Percentiles rank a stretch among this genome's conserved stretches.
These are phyloP conservation scores for Muscicapa striata DNA, from an alignment of 2,797 vertebrate species.

Conservation along the genomic window DNA sequence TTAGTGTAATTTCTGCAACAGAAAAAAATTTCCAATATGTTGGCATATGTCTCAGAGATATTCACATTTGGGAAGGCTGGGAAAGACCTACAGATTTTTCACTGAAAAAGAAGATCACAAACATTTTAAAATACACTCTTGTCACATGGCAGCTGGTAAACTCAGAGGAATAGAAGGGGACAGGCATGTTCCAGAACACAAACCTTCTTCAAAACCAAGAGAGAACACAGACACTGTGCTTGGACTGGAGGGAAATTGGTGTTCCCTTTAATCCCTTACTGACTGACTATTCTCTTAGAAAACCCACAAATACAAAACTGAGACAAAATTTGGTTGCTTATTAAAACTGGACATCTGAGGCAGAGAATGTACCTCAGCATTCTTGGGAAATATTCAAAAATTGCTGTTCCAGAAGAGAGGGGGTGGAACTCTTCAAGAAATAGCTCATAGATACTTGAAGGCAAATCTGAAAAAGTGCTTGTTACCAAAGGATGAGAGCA, in stretches of 20 bases:
- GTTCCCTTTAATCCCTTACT: background rate
- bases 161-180: background rate
- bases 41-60: background rate
- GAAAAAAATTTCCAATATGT: background rate
- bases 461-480: background rate
- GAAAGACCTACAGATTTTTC: constrained; percentile 29
- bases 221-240: background rate
- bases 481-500: constrained; percentile 33
- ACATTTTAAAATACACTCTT: constrained; percentile 5
- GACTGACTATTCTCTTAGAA: background rate
- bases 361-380: background rate
- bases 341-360: background rate
- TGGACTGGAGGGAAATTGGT: background rate
- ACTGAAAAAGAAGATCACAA: background rate
- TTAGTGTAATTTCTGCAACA: constrained; percentile 16
- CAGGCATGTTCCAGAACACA: background rate
- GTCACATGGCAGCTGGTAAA: background rate
- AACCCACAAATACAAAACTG: background rate
- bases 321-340: background rate
- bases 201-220: background rate
- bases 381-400: background rate
- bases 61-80: background rate
- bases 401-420: background rate
- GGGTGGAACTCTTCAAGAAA: background rate
- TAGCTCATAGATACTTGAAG: constrained; percentile 21